Evolutionary conservation across 2,797 vertebrate species (phyloP).

Genomic region (Spondyliosoma cantharus): DNA sequence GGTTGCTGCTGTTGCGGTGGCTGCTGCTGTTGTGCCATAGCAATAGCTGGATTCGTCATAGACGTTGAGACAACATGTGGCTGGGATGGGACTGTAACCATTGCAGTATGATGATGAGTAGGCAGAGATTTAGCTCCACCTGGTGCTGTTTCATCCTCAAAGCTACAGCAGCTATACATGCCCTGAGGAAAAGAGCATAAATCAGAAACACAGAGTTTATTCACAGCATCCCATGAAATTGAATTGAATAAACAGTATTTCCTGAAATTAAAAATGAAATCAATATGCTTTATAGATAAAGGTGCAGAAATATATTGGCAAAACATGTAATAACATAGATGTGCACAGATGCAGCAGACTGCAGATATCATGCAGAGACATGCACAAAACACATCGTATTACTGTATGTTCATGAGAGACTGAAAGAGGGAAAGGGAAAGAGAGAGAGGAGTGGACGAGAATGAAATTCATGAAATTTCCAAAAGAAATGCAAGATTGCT

Average conservation of each 20-base stretch:
- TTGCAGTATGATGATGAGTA: constrained; percentile 82
- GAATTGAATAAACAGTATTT: constrained; percentile 7
- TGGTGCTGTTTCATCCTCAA: constrained; percentile 88
- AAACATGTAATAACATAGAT: constrained; percentile 1
- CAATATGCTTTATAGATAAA: not conserved
- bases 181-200: constrained; percentile 80
- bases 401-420: not conserved
- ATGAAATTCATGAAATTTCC: constrained; percentile 37
- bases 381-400: not conserved
- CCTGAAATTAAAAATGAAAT: not conserved
- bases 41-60: constrained; percentile 79
- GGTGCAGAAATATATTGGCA: not conserved
- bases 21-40: constrained; percentile 82
- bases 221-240: not conserved
- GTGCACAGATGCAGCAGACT: not conserved
- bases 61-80: constrained; percentile 82
- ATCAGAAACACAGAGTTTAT: not conserved
- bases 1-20: constrained; percentile 81
- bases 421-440: constrained; percentile 8
- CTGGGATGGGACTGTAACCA: constrained; percentile 82
- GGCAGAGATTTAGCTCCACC: constrained; percentile 81
- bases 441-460: constrained; percentile 3
- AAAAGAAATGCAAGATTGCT: constrained; percentile 61
- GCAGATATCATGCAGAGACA: not conserved
- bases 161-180: constrained; percentile 96